Evolutionary conservation across 2,797 vertebrate genomes (phyloP), one percentile per base, ranked within the genome.

Genomic region (Momotus momota): DNA sequence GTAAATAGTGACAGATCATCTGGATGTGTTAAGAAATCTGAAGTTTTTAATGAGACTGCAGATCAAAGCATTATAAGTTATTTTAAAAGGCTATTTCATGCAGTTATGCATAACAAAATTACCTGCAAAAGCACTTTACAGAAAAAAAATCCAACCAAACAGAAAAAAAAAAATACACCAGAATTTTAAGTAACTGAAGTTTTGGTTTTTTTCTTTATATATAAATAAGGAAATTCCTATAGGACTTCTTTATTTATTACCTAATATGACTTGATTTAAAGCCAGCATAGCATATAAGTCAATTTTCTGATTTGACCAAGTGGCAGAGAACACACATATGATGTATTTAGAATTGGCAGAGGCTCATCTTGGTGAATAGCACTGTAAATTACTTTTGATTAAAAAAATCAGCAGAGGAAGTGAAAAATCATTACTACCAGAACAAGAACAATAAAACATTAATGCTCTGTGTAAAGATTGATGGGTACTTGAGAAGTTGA

Each of bases 401-500:
- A 70, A 86, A 96, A 96, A 95, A 82, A 79, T 78, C 69, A 90
- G 66, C 70, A 86, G 52, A 91, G 69, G 65, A 97, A 96, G 75
- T 78, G 55, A 94, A 95, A 96, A 96, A 88, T 81, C 79, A 95
- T 93, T 95, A 86, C 38, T 70, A 75, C 52, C 43, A 86, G 94
- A 91, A 90, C 46, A 75, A 92, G 78, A 94, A 79, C 86, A 96
- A 96, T 94, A 81, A 95, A 96, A 88, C 81, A 83, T 93, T 94
- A 92, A 93, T 85, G 66, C 19, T 78, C 12, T 66, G 12, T 75
- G 66, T 93, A 81, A 90, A 94, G 88, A 95, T 40, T 89, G 92
- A 95, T 96, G 75, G 62, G n/a, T 90, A 78, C 54, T 81, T 57
- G 55, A 95, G 69, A 69, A 86, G 74, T 20, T 95, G 88, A 95